Conservation (phyloP, 2,113 vertebrate species). For the Salvelinus sp. region DNA sequence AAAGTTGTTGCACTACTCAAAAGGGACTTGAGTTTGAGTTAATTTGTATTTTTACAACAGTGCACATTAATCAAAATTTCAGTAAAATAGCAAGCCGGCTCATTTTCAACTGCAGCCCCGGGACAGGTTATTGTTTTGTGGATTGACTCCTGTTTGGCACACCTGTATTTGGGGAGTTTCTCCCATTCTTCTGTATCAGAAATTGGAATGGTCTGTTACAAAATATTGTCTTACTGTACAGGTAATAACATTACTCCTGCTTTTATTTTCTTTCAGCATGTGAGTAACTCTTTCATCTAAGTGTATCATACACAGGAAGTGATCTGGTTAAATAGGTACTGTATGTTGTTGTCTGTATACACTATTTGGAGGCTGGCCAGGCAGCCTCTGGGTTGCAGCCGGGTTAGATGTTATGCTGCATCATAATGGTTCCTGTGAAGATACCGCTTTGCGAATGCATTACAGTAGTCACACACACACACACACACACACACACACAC, state of each 20-base stretch:
- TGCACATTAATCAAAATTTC: too few relatives aligned
- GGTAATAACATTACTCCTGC: not conserved
- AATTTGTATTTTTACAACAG: too few relatives aligned
- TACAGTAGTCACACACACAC: constrained; percentile 30
- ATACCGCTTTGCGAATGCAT: constrained; percentile 75
- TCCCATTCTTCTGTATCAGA: not conserved
- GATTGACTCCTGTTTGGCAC: too few relatives aligned
- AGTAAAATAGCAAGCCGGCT: too few relatives aligned
- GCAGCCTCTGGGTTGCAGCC: not conserved
- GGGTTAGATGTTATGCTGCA: constrained; percentile 31
- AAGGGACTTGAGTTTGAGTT: too few relatives aligned
- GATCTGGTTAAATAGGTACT: constrained; percentile 15
- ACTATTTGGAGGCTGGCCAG: not conserved
- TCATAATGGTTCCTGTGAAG: constrained; percentile 29
- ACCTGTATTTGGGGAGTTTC: too few relatives aligned
- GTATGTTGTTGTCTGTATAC: constrained; percentile 11
- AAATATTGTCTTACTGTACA: not conserved
- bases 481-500: too few relatives aligned
- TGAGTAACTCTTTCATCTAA: constrained; percentile 61
- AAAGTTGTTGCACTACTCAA: too few relatives aligned
- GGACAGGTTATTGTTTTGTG: too few relatives aligned
- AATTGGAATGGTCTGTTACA: not conserved
- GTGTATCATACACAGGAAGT: not conserved
- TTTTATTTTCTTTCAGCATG: constrained; percentile 66
- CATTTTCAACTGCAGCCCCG: too few relatives aligned